phyloP scores from a whole-genome alignment of 53 echinoderm and acorn worm species.

The Holothuria scabra region DNA sequence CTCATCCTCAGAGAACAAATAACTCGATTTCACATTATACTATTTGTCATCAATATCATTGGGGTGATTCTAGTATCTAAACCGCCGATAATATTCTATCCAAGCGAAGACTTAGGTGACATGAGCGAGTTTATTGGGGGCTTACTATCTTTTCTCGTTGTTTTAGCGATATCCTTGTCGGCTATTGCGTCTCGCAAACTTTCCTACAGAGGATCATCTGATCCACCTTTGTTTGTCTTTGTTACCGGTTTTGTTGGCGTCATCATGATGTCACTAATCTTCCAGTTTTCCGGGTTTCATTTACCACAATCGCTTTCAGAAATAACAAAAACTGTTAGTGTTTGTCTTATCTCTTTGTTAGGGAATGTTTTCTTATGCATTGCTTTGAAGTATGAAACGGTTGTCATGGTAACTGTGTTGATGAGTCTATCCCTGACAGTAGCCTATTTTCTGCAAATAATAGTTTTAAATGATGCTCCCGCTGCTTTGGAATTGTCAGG shows the following conservation, averaged over 20 bases:
- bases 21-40: not conserved
- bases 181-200: not conserved
- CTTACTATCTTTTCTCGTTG: not conserved
- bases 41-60: not conserved
- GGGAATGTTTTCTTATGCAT: conserved; percentile 9
- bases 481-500: no score
- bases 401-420: not conserved
- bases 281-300: not conserved
- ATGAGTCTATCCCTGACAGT: conserved; percentile 1
- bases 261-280: not conserved
- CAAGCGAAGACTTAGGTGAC: not conserved
- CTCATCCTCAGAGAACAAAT: not conserved
- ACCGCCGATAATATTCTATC: not conserved
- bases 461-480: no score
- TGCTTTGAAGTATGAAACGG: conserved; percentile 8
- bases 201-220: conserved; percentile 2
- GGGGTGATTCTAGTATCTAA: not conserved
- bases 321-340: not conserved
- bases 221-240: not conserved
- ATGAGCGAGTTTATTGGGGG: not conserved
- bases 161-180: not conserved
- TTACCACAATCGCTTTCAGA: no score
- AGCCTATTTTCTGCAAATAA: not conserved
- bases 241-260: not conserved
- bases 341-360: not conserved